A percentile compares a stretch with the other conserved stretches of the same genome.
Conservation (phyloP, 2,797 vertebrate genomes). For the Alca torda region DNA sequence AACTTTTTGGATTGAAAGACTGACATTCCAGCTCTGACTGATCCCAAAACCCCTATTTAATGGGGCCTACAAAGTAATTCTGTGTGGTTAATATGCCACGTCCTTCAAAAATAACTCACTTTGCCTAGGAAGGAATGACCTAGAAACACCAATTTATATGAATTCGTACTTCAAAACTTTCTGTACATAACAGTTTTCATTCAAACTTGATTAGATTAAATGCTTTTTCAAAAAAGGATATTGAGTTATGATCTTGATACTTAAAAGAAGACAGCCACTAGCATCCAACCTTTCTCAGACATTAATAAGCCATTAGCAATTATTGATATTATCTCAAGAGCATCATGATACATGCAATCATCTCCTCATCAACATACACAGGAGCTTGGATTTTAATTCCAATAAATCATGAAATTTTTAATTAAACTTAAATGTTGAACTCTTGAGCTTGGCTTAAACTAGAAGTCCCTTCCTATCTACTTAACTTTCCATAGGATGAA, state of each 20-base stretch:
- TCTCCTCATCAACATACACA: background rate
- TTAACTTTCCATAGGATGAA: background rate
- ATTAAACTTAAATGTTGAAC: background rate
- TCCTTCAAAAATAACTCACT: background rate
- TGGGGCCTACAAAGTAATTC: background rate
- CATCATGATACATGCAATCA: background rate
- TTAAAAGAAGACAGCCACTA: background rate
- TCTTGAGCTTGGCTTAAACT: background rate
- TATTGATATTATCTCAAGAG: background rate
- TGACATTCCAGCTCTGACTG: background rate
- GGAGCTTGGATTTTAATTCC: background rate
- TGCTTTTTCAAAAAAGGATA: background rate
- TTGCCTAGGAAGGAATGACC: background rate
- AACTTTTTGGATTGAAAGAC: background rate
- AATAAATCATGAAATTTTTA: background rate
- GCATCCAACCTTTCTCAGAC: background rate
- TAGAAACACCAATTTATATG: background rate
- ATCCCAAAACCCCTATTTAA: background rate
- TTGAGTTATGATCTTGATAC: background rate
- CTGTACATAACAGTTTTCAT: background rate
- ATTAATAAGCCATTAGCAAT: background rate
- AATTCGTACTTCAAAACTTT: background rate
- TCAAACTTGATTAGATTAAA: background rate
- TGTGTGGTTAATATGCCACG: background rate
- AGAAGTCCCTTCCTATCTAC: background rate